Base-by-base conservation (phyloP, 2,888 invertebrate genomes). In the Papilio gigon region DNA sequence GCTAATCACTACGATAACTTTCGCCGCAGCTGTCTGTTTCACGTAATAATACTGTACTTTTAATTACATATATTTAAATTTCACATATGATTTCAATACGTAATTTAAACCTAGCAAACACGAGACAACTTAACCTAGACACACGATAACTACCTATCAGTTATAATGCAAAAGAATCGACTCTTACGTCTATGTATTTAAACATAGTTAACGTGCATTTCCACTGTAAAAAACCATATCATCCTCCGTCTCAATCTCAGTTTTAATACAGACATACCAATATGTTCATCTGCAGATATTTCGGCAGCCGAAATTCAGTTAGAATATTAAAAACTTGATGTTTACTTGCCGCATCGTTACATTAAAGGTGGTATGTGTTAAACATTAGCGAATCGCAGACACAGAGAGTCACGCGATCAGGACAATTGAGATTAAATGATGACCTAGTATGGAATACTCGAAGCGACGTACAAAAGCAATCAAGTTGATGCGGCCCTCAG, bases 381-480 rank as follows among this genome's bases (percentile, higher is more conserved):
- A 20, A 44, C 4, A 44, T 44, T 44, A 9, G 44, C 20, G 20
- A 20, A 44, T 44, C 11, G 20, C 9, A 44, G 20, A 9, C n/a
- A n/a, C n/a, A n/a, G n/a, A n/a, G n/a, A n/a, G n/a, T n/a, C n/a
- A n/a, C n/a, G n/a, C n/a, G n/a, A n/a, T n/a, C n/a, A n/a, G n/a
- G n/a, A 75, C 75, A 77, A 79, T 77, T 74, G 71, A 74, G 74
- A 77, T 75, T 80, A 80, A 83, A 82, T 74, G 79, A 79, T 76
- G 74, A 74, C 76, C 73, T 75, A 79, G 77, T 78, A 58, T 33
- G 56, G 27, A 17, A 76, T 74, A 76, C n/a, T n/a, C n/a, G n/a
- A n/a, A n/a, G n/a, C 80, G 80, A 81, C 80, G 80, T 86, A 83
- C 84, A 82, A 83, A 85, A 80, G 84, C 88, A 88, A 90, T 89